Percentiles rank a stretch among this genome's conserved stretches.
phyloP scores from a whole-genome alignment of 2,888 invertebrate genomes.

The Leptogaster cylindrica region DNA sequence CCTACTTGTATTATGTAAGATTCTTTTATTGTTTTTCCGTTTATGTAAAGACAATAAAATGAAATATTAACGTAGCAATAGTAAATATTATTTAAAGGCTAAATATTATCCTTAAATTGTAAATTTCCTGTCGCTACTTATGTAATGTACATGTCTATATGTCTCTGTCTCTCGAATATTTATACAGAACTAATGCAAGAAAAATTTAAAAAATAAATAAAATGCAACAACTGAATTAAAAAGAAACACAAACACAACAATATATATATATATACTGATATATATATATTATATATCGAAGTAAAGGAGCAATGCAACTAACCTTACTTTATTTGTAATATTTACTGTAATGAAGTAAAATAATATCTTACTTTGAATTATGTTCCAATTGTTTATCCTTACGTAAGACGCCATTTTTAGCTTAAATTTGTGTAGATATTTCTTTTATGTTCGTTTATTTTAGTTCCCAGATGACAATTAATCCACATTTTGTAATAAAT shows the following conservation, averaged over 20 bases:
- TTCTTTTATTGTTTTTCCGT: constrained; percentile 26
- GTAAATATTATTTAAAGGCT: constrained; percentile 19
- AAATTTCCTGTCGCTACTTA: constrained; percentile 30
- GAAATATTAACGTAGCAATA: constrained; percentile 16
- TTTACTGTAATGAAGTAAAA: constrained; percentile 6
- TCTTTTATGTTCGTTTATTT: constrained; percentile 29
- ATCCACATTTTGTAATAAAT: constrained; percentile 40
- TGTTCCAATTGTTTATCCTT: constrained; percentile 22
- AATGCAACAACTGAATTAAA: not conserved
- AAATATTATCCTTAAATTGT: constrained; percentile 15
- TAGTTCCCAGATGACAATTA: constrained; percentile 33
- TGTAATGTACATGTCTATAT: constrained; percentile 39
- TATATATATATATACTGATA: not conserved
- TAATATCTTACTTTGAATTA: constrained; percentile 1
- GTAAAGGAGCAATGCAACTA: constrained; percentile 32
- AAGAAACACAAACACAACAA: not conserved
- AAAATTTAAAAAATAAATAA: not conserved
- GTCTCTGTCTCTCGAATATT: constrained; percentile 39
- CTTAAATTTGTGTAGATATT: constrained; percentile 39
- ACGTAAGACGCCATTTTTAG: constrained; percentile 16
- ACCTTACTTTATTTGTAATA: constrained; percentile 19
- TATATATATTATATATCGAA: not conserved
- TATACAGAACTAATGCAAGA: constrained; percentile 17
- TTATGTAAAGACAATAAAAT: constrained; percentile 34
- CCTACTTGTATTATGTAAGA: constrained; percentile 22